phyloP scores from a whole-genome alignment of 2,113 vertebrate species.

The Eulacestoma nigropectus region DNA sequence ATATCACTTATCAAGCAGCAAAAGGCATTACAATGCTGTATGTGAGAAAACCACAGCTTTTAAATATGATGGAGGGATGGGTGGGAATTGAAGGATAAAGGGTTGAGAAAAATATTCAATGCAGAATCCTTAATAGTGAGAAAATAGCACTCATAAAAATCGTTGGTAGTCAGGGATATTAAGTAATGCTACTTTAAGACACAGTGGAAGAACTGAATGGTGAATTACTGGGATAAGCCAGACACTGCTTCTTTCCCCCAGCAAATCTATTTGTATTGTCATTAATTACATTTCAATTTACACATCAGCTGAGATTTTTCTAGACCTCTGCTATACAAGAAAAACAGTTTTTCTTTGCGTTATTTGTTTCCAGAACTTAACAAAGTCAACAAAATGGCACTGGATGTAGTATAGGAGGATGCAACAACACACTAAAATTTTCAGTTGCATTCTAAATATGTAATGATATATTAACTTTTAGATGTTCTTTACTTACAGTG shows the following conservation, averaged over 20 bases:
- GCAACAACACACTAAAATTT: background rate
- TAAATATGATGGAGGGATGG: background rate
- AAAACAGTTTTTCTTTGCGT: background rate
- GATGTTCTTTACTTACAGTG: slow-evolving; percentile 5
- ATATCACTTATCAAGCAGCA: slow-evolving; percentile 5
- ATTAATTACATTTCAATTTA: slow-evolving; percentile 22
- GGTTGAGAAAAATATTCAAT: slow-evolving; percentile 18
- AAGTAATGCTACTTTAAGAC: background rate
- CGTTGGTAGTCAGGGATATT: background rate
- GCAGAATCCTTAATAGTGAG: background rate
- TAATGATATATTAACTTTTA: background rate
- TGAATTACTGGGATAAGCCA: background rate
- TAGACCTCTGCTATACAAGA: background rate
- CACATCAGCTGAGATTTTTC: background rate
- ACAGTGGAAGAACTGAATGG: background rate
- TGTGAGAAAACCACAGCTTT: background rate
- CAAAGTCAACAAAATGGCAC: background rate
- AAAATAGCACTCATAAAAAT: background rate
- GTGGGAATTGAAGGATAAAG: background rate
- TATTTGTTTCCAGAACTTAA: background rate
- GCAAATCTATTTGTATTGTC: background rate
- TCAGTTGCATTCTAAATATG: background rate
- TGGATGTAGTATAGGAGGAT: background rate
- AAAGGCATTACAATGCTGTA: background rate
- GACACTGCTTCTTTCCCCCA: background rate